Conservation (phyloP, 2,888 invertebrate genomes). For the Cataglyphis altisquamis region DNA sequence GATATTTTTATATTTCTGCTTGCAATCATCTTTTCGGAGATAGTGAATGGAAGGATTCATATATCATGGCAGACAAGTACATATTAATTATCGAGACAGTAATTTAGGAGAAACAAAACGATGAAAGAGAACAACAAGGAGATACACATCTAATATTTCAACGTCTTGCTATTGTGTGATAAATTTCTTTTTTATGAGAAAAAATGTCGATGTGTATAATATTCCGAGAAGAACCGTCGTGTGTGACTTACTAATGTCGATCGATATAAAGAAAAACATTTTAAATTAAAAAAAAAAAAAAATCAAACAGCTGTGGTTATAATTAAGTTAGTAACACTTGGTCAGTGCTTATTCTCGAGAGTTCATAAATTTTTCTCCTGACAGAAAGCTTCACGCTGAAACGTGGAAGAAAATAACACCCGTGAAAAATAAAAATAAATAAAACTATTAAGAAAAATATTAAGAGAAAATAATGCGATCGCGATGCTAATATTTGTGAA, state of each 20-base stretch:
- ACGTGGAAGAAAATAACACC: neutral
- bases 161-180: neutral
- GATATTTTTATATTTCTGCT: constrained; percentile 28
- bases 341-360: neutral
- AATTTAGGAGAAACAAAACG: constrained; percentile 23
- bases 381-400: neutral
- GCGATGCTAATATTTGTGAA: neutral
- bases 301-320: neutral
- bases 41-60: neutral
- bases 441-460: neutral
- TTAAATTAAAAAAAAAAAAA: constrained; percentile 12
- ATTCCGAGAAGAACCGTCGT: neutral
- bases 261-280: neutral
- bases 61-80: constrained; percentile 22
- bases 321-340: neutral
- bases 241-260: neutral
- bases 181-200: neutral
- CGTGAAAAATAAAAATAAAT: neutral
- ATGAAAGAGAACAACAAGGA: neutral
- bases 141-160: constrained; percentile 9
- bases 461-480: neutral
- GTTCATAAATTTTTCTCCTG: neutral
- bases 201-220: neutral
- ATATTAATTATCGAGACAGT: constrained; percentile 8
- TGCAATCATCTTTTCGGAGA: constrained; percentile 12